These are phyloP conservation scores for Lophius piscatorius DNA, from an alignment of 2,113 vertebrate genomes.

Conservation along the genomic window DNA sequence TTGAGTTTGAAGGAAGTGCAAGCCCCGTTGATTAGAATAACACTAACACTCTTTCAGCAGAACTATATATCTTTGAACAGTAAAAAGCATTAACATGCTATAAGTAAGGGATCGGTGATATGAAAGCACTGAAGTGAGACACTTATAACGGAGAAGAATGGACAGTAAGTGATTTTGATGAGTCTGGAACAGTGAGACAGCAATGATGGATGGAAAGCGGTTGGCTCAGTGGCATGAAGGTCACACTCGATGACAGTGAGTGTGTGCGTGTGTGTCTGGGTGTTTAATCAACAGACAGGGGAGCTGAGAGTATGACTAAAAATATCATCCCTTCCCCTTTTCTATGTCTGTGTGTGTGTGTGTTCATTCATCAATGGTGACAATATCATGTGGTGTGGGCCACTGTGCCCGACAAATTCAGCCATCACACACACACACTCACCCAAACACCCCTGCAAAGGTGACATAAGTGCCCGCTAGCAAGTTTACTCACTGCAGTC, in stretches of 20 bases:
- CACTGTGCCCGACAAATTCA: conserved; percentile 61
- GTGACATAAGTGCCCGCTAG: conserved; percentile 70
- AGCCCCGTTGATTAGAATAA: background rate
- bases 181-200: conserved; percentile 63
- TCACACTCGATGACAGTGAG: conserved; percentile 65
- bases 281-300: conserved; percentile 69
- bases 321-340: too few relatives aligned
- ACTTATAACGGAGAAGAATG: conserved; percentile 38
- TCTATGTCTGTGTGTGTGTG: conserved; percentile 6
- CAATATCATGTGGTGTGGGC: conserved; percentile 66
- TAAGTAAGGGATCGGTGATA: conserved; percentile 44
- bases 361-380: conserved; percentile 66
- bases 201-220: conserved; percentile 72
- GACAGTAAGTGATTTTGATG: conserved; percentile 72
- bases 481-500: conserved; percentile 66
- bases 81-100: conserved; percentile 49
- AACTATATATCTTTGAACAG: conserved; percentile 1
- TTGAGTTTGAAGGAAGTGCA: background rate
- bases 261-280: conserved; percentile 3
- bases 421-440: conserved; percentile 35
- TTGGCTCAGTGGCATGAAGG: conserved; percentile 71
- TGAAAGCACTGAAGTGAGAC: conserved; percentile 40
- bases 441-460: conserved; percentile 61
- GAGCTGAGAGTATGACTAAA: conserved; percentile 60
- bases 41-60: background rate